phyloP scores from a whole-genome alignment of 2,113 vertebrate species.

The Garra rufa region DNA sequence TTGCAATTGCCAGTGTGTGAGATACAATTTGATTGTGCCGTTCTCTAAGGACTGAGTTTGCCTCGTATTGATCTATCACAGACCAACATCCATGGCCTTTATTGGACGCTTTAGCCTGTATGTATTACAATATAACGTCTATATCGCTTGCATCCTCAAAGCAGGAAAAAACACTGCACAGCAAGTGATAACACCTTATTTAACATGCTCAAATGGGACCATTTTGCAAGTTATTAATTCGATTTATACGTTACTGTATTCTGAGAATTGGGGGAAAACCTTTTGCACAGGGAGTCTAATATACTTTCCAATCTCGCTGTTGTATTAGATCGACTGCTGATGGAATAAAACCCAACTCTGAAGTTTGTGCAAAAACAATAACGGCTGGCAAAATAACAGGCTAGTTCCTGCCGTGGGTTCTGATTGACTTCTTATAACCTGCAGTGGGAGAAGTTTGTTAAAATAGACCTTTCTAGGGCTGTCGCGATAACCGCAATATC shows the following conservation, averaged over 20 bases:
- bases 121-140: constrained; percentile 5
- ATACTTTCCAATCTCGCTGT: constrained; percentile 15
- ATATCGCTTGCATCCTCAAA: constrained; percentile 1
- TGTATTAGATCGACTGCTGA: constrained; percentile 13
- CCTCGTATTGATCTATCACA: constrained; percentile 70
- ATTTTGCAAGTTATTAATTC: constrained; percentile 2
- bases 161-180: background rate
- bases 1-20: background rate
- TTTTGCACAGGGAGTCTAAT: background rate
- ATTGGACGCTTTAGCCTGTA: background rate
- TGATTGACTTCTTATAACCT: constrained; percentile 17
- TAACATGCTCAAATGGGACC: background rate
- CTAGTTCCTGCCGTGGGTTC: background rate
- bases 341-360: constrained; percentile 22
- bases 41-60: constrained; percentile 12
- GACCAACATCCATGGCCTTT: constrained; percentile 30
- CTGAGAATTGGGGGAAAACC: constrained; percentile 17
- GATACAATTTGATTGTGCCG: constrained; percentile 10
- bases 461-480: background rate
- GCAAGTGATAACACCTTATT: background rate
- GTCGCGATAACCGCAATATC: no score
- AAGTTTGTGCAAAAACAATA: constrained; percentile 27
- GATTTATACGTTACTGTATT: constrained; percentile 11
- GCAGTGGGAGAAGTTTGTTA: constrained; percentile 10
- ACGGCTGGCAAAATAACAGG: constrained; percentile 9